Evolutionary conservation across 2,797 vertebrate genomes (phyloP).

Genomic region (Hoplostethus mediterraneus): DNA sequence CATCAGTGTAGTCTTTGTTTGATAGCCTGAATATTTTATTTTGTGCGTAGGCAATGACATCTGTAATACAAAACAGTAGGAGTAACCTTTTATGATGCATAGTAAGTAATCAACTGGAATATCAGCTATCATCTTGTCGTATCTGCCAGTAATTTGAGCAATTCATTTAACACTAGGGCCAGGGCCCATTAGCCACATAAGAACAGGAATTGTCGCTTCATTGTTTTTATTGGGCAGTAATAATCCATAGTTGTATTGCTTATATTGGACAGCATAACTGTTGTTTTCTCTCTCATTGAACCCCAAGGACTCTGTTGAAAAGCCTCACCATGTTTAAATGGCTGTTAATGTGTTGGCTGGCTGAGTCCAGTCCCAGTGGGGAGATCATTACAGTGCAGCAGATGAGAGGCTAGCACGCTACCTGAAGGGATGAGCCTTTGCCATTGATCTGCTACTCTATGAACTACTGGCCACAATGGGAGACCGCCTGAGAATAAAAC

Average conservation of each 20-base stretch:
- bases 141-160: slow-evolving; percentile 26
- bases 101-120: slow-evolving; percentile 10
- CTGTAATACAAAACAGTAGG: background rate
- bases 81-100: background rate
- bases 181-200: slow-evolving; percentile 14
- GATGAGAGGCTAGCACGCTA: slow-evolving; percentile 69
- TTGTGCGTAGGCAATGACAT: background rate
- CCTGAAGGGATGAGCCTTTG: slow-evolving; percentile 62
- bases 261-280: slow-evolving; percentile 63
- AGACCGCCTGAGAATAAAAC: slow-evolving; percentile 41
- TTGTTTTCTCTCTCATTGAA: slow-evolving; percentile 57
- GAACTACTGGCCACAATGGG: slow-evolving; percentile 59
- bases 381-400: slow-evolving; percentile 68
- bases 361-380: slow-evolving; percentile 69
- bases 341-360: slow-evolving; percentile 75
- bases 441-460: slow-evolving; percentile 68
- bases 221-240: slow-evolving; percentile 49
- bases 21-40: slow-evolving; percentile 24
- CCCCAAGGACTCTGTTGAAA: slow-evolving; percentile 62
- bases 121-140: slow-evolving; percentile 14
- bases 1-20: background rate
- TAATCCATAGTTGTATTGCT: slow-evolving; percentile 58
- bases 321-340: slow-evolving; percentile 63
- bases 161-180: slow-evolving; percentile 45
- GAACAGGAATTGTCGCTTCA: slow-evolving; percentile 22